Evolutionary conservation across 2,113 vertebrate species (phyloP).

Genomic region (Heterotis niloticus): DNA sequence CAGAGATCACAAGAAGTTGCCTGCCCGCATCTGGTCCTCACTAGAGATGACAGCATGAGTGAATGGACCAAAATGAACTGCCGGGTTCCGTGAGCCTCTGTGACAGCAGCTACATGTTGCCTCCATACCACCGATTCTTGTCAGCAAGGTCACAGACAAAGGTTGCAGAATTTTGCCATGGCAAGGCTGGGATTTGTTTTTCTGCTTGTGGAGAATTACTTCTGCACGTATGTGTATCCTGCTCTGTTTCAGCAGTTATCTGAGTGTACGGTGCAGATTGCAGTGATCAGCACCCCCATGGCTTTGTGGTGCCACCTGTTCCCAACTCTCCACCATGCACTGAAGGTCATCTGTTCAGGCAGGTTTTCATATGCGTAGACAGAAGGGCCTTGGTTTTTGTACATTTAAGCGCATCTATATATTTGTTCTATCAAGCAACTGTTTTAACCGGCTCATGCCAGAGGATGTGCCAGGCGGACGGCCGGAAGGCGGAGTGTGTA

Average conservation of each 20-base stretch:
- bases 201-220: background rate
- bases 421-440: background rate
- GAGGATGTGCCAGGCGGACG: background rate
- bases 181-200: background rate
- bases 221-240: background rate
- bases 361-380: background rate
- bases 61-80: background rate
- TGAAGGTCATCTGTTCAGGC: background rate
- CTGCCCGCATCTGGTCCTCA: background rate
- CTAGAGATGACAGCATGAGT: background rate
- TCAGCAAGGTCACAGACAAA: background rate
- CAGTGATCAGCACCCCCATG: too few relatives aligned
- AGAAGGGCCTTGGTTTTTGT: background rate
- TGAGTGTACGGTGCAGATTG: background rate
- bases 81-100: background rate
- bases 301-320: background rate
- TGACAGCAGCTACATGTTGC: background rate
- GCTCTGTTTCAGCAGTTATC: background rate
- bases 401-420: background rate
- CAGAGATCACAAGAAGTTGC: constrained; percentile 2
- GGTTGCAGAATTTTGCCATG: background rate
- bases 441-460: background rate
- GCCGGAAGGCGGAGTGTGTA: too few relatives aligned
- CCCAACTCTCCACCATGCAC: background rate
- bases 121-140: background rate